Conservation (phyloP, 2,113 vertebrate genomes). For the Copsychus sechellarum region DNA sequence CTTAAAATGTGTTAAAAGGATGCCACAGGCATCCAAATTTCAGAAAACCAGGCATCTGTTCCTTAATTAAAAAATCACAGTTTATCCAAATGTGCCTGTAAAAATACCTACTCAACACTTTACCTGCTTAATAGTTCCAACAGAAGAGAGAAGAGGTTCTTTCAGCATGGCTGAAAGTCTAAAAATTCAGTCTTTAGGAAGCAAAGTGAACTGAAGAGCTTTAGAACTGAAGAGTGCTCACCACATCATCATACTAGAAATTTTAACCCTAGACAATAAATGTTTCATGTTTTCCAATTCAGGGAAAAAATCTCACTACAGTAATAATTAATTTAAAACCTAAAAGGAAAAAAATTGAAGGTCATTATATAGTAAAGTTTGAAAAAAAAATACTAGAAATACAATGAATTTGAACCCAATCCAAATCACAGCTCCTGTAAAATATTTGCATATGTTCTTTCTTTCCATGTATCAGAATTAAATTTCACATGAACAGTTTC, state of each 20-base stretch:
- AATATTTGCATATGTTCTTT: background rate
- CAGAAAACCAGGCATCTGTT: background rate
- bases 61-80: background rate
- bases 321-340: background rate
- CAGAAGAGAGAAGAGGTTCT: background rate
- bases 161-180: background rate
- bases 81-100: background rate
- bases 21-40: background rate
- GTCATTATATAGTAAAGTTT: background rate
- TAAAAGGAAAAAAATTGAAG: background rate
- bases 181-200: background rate
- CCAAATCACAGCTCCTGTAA: background rate
- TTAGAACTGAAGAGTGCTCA: background rate
- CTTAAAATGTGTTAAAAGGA: background rate
- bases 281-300: background rate
- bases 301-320: background rate
- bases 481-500: background rate
- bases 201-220: background rate
- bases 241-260: background rate
- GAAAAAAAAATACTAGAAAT: background rate
- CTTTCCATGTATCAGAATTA: background rate
- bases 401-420: background rate
- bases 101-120: background rate
- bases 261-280: background rate
- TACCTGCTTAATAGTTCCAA: background rate